Percentiles rank a stretch among this genome's conserved stretches.
Evolutionary conservation across 1,140 invertebrate genomes (phyloP).

Genomic region (Brachionus sp.): DNA sequence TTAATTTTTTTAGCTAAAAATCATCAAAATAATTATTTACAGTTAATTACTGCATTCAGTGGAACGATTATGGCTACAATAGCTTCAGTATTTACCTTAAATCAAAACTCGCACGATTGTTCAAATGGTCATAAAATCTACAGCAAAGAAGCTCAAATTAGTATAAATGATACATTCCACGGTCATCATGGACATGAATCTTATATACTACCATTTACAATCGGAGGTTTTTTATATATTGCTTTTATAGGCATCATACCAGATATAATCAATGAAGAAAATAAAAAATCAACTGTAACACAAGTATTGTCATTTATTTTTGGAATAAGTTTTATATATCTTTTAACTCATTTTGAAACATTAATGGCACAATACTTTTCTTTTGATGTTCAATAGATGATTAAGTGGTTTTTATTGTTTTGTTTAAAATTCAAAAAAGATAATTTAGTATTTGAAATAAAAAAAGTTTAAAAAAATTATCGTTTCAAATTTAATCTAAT

Average conservation of each 20-base stretch:
- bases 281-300: conserved; percentile 51
- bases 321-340: conserved; percentile 12
- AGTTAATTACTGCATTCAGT: conserved; percentile 27
- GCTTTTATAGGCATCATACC: conserved; percentile 86
- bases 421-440: neutral
- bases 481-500: too few relatives aligned
- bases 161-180: neutral
- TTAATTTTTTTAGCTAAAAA: too few relatives aligned
- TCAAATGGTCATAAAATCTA: neutral
- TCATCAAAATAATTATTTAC: too few relatives aligned
- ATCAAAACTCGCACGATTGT: neutral
- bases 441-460: too few relatives aligned
- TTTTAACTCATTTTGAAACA: conserved; percentile 43
- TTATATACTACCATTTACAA: conserved; percentile 68
- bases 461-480: too few relatives aligned
- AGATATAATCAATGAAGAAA: conserved; percentile 76
- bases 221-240: conserved; percentile 62
- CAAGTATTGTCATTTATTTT: conserved; percentile 23
- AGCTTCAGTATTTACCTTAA: neutral
- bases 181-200: conserved; percentile 58
- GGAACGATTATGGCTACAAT: conserved; percentile 27
- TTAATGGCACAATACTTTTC: neutral
- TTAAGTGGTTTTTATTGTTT: neutral
- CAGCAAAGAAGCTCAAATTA: neutral
- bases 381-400: neutral